Conservation (phyloP, 2,888 invertebrate genomes). For the Homarus gammarus region DNA sequence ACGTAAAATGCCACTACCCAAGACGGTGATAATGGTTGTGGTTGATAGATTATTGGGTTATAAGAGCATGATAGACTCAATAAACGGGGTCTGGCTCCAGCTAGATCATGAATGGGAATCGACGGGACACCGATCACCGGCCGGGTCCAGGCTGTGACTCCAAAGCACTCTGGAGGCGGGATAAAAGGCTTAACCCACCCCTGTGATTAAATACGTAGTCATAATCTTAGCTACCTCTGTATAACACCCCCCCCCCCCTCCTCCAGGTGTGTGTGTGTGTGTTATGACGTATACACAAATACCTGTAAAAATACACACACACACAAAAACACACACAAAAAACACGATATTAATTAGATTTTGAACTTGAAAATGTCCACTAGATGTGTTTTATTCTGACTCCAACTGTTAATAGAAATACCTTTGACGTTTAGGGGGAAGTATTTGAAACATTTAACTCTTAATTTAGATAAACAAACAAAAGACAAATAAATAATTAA, state of each 20-base stretch:
- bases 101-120: conserved; percentile 67
- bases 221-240: conserved; percentile 9
- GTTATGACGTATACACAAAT: too few species aligned
- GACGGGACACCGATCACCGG: conserved; percentile 64
- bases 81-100: conserved; percentile 46
- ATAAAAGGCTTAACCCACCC: conserved; percentile 55
- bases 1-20: background rate
- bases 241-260: background rate
- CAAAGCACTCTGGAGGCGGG: conserved; percentile 43
- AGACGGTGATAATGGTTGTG: background rate
- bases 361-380: too few species aligned
- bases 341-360: too few species aligned
- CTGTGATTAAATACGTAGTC: conserved; percentile 28
- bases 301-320: too few species aligned
- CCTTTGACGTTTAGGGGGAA: too few species aligned
- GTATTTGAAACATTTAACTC: too few species aligned
- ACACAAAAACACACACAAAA: too few species aligned
- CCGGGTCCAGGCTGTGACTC: conserved; percentile 56
- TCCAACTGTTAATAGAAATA: too few species aligned
- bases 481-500: too few species aligned
- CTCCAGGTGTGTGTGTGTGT: background rate
- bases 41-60: too few species aligned
- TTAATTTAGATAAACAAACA: too few species aligned
- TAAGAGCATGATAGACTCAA: background rate
- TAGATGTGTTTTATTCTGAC: too few species aligned